Evolutionary conservation across 2,113 vertebrate genomes (phyloP), one percentile per base, ranked within the genome.

Genomic region (Anarrhichthys ocellatus): DNA sequence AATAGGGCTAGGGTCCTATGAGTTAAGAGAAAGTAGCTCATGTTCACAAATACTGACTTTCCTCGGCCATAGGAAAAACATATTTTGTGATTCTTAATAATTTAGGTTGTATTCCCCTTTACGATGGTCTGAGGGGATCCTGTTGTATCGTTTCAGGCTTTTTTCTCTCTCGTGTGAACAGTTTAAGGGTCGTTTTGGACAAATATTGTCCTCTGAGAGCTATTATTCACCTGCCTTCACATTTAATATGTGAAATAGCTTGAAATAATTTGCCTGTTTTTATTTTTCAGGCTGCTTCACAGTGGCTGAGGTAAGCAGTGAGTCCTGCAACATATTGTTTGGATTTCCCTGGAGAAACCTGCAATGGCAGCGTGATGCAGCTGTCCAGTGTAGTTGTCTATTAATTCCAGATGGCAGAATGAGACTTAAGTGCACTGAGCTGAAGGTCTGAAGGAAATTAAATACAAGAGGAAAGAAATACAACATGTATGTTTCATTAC

Each of bases 381-480:
- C 78, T 83, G 44, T 56, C 74, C 52, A 54, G 20, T 29, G 42
- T n/a, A 71, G 32, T 71, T 59, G 54, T 73, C 50, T 65, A 93
- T 93, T 91, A 89, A 92, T 93, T 92, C 85, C 69, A 87, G 83
- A 84, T 83, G 65, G 71, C 72, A 29, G 46, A 75, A 82, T 54
- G 62, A 85, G 73, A 82, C 78, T 82, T 82, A 73, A 83, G 75
- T 79, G 61, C 29, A 32, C 5, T 15, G 24, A 73, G 70, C 14
- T 48, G 56, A 2, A n/a, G 46, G 58, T 32, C 38, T 22, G 62
- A 54, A 29, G 17, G 27, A 62, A 54, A 61, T 40, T 15, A 64
- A 10, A 71, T 70, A 58, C 14, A 22, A 44, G 24, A 17, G 1
- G 1, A 72, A 17, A 46, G 42, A 8, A 20, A n/a, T 38, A 13